Conservation (phyloP, 2,113 vertebrate species). For the Lophochroa leadbeateri region DNA sequence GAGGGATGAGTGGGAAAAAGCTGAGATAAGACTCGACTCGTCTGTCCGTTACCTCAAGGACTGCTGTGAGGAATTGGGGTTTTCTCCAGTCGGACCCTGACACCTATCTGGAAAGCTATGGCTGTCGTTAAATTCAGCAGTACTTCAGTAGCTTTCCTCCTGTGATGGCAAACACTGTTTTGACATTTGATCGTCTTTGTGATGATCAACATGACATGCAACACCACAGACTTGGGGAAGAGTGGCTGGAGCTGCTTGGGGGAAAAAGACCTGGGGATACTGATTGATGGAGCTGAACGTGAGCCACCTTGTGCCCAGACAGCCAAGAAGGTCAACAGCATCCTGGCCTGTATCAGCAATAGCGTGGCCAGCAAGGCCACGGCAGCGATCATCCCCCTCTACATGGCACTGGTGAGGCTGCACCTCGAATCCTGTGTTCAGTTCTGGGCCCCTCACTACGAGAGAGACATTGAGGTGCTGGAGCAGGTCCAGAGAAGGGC, state of each 20-base stretch:
- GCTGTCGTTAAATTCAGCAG: background rate
- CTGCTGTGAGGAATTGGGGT: background rate
- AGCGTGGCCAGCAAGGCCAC: background rate
- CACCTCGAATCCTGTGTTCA: background rate
- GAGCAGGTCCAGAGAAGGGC: accelerated
- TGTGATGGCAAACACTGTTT: background rate
- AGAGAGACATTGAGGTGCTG: background rate
- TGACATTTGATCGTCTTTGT: background rate
- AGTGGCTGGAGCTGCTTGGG: background rate
- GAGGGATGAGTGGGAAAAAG: background rate
- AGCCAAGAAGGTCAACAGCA: background rate
- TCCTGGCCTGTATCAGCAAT: background rate
- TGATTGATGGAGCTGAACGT: background rate
- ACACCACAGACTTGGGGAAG: background rate
- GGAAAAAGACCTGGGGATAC: background rate
- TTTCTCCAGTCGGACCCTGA: background rate
- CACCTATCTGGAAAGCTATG: background rate
- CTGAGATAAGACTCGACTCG: background rate
- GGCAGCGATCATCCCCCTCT: accelerated
- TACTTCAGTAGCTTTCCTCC: background rate
- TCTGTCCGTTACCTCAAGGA: background rate
- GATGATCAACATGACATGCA: background rate
- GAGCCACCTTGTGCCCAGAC: background rate
- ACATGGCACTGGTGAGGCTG: accelerated
- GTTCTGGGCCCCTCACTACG: background rate